Evolutionary conservation across 2,888 invertebrate genomes (phyloP).

Genomic region (Vanessa cardui): DNA sequence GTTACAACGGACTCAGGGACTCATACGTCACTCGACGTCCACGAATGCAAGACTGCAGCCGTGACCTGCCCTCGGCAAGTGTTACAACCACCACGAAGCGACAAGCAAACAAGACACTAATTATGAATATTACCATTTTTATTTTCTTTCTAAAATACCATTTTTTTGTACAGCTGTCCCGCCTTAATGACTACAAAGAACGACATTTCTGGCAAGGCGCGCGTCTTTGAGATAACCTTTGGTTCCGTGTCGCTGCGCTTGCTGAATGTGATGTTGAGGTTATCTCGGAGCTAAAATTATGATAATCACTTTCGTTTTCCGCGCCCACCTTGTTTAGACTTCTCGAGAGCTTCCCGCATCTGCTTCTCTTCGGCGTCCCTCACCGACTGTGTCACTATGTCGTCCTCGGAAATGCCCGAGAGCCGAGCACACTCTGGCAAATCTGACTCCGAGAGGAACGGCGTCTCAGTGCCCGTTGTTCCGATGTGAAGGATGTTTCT

Average conservation of each 20-base stretch:
- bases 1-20: too few relatives aligned
- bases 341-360: conserved; percentile 87
- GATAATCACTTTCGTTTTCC: conserved; percentile 60
- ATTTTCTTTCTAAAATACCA: conserved; percentile 10
- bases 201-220: conserved; percentile 1
- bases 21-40: too few relatives aligned
- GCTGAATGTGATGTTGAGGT: background rate
- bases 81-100: too few relatives aligned
- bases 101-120: background rate
- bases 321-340: conserved; percentile 84
- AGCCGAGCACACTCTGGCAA: conserved; percentile 90
- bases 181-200: background rate
- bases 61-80: too few relatives aligned
- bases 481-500: conserved; percentile 94
- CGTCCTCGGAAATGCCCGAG: conserved; percentile 86
- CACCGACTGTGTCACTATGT: conserved; percentile 72
- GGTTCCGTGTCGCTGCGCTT: background rate
- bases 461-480: conserved; percentile 95
- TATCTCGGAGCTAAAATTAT: background rate
- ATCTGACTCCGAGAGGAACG: conserved; percentile 90
- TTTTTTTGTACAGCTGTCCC: conserved; percentile 9
- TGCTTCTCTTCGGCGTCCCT: conserved; percentile 86
- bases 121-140: conserved; percentile 14
- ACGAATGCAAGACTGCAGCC: too few relatives aligned
- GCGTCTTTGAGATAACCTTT: conserved; percentile 2